phyloP scores from a whole-genome alignment of 2,888 invertebrate species.

The Scelioninae gen. 1 region DNA sequence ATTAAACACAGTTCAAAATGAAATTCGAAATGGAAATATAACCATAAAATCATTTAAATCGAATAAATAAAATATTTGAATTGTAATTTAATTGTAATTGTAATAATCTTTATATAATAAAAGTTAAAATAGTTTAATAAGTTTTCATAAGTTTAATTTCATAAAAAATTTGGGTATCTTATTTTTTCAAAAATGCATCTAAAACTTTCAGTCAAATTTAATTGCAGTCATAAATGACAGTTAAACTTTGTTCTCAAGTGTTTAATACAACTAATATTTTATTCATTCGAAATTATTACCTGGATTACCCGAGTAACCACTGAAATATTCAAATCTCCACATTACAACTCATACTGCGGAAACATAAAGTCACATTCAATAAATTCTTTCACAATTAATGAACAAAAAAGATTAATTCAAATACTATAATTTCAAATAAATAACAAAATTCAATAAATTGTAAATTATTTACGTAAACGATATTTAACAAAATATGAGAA shows the following conservation, averaged over 20 bases:
- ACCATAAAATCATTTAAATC: no score
- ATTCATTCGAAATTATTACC: slow-evolving; percentile 12
- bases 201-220: slow-evolving; percentile 1
- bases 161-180: neutral
- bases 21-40: no score
- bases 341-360: neutral
- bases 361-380: neutral
- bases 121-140: no score
- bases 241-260: slow-evolving; percentile 7
- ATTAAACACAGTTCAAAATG: no score
- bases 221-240: neutral
- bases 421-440: no score
- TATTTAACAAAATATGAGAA: no score
- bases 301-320: neutral
- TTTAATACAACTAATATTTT: slow-evolving; percentile 11
- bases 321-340: neutral
- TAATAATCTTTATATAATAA: no score
- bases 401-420: neutral
- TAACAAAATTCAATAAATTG: no score
- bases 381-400: neutral
- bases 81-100: no score
- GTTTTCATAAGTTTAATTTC: neutral
- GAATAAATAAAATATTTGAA: no score
- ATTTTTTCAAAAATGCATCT: slow-evolving; percentile 11
- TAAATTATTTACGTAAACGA: no score